A percentile compares a stretch with the other conserved stretches of the same genome.
These are phyloP conservation scores for Patella depressa DNA, from an alignment of 2,888 invertebrate genomes.

Conservation along the genomic window DNA sequence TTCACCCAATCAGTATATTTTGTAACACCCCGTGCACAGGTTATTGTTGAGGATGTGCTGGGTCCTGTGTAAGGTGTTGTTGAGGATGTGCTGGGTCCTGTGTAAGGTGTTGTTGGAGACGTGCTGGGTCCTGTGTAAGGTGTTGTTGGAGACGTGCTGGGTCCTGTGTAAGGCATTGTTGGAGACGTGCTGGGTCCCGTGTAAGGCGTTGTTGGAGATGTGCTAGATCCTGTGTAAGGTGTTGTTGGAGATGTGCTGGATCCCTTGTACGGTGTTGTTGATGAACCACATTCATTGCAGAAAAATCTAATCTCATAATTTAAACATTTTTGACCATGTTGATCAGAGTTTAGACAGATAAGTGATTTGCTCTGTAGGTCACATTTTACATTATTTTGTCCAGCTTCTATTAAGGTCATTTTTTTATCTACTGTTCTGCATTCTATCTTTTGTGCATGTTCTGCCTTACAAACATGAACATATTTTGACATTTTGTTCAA, in stretches of 20 bases:
- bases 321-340: constrained; percentile 46
- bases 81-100: constrained; percentile 8
- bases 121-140: background rate
- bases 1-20: constrained; percentile 50
- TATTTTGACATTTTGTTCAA: constrained; percentile 43
- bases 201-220: constrained; percentile 31
- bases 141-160: constrained; percentile 9
- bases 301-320: constrained; percentile 68
- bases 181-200: constrained; percentile 23
- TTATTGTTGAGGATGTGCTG: constrained; percentile 33
- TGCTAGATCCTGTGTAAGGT: constrained; percentile 1
- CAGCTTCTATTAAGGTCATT: constrained; percentile 44
- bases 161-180: constrained; percentile 21
- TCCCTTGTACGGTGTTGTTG: constrained; percentile 9
- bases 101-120: background rate
- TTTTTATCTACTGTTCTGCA: constrained; percentile 52
- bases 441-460: constrained; percentile 39
- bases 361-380: constrained; percentile 31
- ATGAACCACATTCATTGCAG: constrained; percentile 59
- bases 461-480: constrained; percentile 43
- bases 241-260: constrained; percentile 5
- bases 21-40: constrained; percentile 23
- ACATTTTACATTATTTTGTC: constrained; percentile 41
- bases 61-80: constrained; percentile 28
- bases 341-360: constrained; percentile 45